Conservation (phyloP, 2,888 invertebrate species). For the Melieria crassipennis region DNA sequence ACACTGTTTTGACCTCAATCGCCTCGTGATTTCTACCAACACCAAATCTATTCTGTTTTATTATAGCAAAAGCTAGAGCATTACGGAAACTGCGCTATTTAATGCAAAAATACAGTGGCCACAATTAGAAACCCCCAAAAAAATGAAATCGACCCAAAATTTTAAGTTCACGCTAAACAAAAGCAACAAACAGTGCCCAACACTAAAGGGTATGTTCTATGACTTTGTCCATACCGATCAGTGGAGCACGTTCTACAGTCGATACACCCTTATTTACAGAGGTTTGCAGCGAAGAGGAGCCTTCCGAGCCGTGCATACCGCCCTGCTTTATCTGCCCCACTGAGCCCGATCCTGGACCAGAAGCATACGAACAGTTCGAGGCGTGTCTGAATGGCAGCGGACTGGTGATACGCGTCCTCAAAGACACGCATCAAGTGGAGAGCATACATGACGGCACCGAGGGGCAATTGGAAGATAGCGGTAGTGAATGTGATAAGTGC, state of each 20-base stretch:
- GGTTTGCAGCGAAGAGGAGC: conserved; percentile 41
- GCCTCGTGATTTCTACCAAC: neutral
- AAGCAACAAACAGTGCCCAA: conserved; percentile 8
- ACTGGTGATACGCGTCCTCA: conserved; percentile 60
- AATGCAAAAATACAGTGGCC: conserved; percentile 58
- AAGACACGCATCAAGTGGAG: conserved; percentile 60
- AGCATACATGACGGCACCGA: conserved; percentile 54
- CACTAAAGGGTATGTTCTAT: conserved; percentile 49
- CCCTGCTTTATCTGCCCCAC: conserved; percentile 52
- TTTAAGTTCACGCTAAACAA: conserved; percentile 23
- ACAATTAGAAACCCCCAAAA: conserved; percentile 44
- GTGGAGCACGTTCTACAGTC: neutral
- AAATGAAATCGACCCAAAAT: conserved; percentile 31
- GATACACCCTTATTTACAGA: neutral
- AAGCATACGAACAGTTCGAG: conserved; percentile 64
- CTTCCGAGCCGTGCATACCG: conserved; percentile 46
- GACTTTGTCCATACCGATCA: neutral
- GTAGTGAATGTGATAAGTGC: conserved; percentile 42
- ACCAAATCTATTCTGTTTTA: conserved; percentile 27
- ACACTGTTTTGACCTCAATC: conserved; percentile 18
- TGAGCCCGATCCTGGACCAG: conserved; percentile 55
- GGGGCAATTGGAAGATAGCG: conserved; percentile 39
- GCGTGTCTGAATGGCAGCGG: conserved; percentile 63
- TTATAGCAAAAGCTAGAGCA: conserved; percentile 60
- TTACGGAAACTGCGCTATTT: conserved; percentile 59